Percentiles rank a stretch among this genome's conserved stretches.
phyloP scores from a whole-genome alignment of 1,140 invertebrate genomes.

The Akabosia matsudoensis region DNA sequence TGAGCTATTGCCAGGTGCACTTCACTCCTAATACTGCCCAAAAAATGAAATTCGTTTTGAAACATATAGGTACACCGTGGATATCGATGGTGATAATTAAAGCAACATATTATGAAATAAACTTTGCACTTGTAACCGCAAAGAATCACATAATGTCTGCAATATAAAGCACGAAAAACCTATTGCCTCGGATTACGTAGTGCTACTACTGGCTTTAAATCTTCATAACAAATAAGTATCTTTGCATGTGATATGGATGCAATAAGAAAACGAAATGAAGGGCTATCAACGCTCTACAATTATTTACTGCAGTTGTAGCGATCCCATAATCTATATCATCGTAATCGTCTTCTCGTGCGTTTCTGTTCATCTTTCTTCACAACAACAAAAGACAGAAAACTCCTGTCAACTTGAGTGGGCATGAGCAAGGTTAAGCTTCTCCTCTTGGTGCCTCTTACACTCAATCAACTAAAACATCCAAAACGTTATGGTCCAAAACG shows the following conservation, averaged over 20 bases:
- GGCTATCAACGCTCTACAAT: neutral
- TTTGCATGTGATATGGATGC: neutral
- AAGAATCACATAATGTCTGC: no score
- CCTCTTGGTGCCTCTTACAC: neutral
- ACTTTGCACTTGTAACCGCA: neutral
- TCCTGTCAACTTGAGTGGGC: constrained; percentile 14
- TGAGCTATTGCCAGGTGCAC: no score
- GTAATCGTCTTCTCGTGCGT: neutral
- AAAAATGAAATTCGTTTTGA: no score
- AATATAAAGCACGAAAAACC: neutral
- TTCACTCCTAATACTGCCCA: no score
- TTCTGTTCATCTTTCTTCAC: neutral
- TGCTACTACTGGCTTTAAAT: no score
- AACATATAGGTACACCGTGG: no score
- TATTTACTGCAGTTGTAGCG: no score
- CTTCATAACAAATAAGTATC: no score
- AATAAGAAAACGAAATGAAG: neutral
- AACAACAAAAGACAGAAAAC: neutral
- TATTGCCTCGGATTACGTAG: no score
- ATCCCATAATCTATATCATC: neutral
- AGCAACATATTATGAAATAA: neutral
- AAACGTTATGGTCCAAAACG: neutral
- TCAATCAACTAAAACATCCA: neutral
- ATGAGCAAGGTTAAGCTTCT: constrained; percentile 1
- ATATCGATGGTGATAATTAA: no score